These are phyloP conservation scores for Pelagia noctiluca DNA, from an alignment of 30 jellyfish, hydroid and myxozoan genomes.

Conservation along the genomic window DNA sequence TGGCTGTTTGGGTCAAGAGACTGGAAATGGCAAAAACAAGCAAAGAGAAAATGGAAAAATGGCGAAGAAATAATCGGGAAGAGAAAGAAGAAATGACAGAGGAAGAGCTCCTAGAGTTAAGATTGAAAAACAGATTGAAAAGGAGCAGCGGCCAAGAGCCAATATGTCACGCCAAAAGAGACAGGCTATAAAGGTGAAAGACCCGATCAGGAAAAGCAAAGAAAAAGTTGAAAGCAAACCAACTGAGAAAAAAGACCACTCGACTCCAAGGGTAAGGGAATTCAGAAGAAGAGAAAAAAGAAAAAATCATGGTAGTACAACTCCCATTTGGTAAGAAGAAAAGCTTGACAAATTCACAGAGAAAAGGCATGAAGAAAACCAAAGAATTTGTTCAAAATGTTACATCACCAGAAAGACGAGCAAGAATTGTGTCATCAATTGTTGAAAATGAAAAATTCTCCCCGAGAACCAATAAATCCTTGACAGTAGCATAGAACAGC, in stretches of 20 bases:
- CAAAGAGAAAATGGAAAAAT: conserved; percentile 36
- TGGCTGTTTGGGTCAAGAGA: not conserved
- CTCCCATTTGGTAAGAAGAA: conserved; percentile 55
- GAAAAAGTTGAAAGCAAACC: conserved; percentile 33
- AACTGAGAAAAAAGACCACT: conserved; percentile 33
- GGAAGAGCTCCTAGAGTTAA: conserved; percentile 44
- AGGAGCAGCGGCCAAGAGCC: conserved; percentile 36
- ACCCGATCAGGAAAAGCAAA: conserved; percentile 35
- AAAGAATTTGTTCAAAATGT: conserved; percentile 26
- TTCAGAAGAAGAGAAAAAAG: conserved; percentile 24
- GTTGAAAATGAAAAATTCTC: conserved; percentile 51
- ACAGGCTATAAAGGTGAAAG: conserved; percentile 54
- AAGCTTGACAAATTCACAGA: conserved; percentile 48
- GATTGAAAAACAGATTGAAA: conserved; percentile 21
- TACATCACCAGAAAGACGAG: conserved; percentile 23
- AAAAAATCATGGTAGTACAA: conserved; percentile 38
- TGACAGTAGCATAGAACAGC: conserved; percentile 27
- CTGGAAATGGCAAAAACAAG: conserved; percentile 44
- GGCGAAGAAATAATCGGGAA: conserved; percentile 18
- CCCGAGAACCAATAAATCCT: conserved; percentile 42
- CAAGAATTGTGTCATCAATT: conserved; percentile 40
- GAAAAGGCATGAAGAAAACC: conserved; percentile 32
- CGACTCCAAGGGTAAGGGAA: conserved; percentile 60
- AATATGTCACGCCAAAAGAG: conserved; percentile 43
- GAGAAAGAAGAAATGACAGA: conserved; percentile 41